Evolutionary conservation across 2,797 vertebrate species (phyloP).

Genomic region (Malurus splendens): DNA sequence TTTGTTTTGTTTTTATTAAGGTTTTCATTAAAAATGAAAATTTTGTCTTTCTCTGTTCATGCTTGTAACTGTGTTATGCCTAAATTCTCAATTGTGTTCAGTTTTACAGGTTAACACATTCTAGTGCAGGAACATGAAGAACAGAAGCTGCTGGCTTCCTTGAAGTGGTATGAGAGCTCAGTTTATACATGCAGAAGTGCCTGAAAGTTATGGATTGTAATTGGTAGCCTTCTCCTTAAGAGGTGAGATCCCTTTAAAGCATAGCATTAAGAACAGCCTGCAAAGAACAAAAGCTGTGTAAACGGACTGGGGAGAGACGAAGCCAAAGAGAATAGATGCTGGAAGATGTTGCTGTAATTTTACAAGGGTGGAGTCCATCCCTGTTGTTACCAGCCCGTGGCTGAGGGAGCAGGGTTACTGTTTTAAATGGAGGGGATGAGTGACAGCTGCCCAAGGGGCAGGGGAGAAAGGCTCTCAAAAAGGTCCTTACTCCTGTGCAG

Average conservation of each 20-base stretch:
- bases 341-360: neutral
- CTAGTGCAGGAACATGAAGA: neutral
- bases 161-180: neutral
- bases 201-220: neutral
- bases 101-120: neutral
- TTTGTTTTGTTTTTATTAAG: neutral
- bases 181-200: neutral
- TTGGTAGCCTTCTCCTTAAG: neutral
- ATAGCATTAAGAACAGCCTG: neutral
- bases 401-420: neutral
- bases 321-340: neutral
- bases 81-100: neutral
- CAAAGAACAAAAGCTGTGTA: neutral
- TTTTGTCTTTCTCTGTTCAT: neutral
- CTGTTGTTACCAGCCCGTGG: accelerated
- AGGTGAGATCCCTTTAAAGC: neutral
- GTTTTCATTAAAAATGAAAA: neutral
- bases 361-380: neutral
- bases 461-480: neutral
- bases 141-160: neutral
- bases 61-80: neutral
- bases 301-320: neutral
- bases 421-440: neutral
- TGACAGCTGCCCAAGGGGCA: neutral
- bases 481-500: neutral